These are phyloP conservation scores for Plagiodera versicolora DNA, from an alignment of 2,888 invertebrate genomes.

Conservation along the genomic window DNA sequence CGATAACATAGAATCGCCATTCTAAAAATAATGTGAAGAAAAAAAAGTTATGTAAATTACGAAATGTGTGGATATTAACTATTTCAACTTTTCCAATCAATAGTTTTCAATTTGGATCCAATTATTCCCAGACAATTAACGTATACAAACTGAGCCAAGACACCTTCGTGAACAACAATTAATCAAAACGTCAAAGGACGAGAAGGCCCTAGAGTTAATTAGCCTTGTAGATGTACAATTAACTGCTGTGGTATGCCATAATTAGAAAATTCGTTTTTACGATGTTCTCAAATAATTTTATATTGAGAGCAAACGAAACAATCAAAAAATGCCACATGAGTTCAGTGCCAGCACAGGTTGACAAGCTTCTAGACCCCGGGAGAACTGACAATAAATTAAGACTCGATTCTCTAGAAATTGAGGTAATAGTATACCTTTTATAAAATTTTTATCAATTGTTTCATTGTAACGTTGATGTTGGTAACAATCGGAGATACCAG, in stretches of 20 bases:
- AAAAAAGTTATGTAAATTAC: too few relatives aligned
- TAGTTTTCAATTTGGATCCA: background rate
- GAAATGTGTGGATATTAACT: too few relatives aligned
- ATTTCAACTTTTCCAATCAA: background rate
- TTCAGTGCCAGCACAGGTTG: too few relatives aligned
- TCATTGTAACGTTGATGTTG: too few relatives aligned
- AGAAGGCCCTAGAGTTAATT: slow-evolving; percentile 16
- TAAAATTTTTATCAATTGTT: too few relatives aligned
- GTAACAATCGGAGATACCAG: too few relatives aligned
- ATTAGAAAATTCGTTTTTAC: background rate
- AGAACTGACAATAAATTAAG: too few relatives aligned
- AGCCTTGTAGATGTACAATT: background rate
- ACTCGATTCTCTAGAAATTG: too few relatives aligned
- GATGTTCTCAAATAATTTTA: background rate
- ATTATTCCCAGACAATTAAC: background rate
- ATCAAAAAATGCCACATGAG: background rate
- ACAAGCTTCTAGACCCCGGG: background rate
- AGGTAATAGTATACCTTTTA: too few relatives aligned
- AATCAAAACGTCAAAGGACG: slow-evolving; percentile 27
- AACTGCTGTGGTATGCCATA: background rate
- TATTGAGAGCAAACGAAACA: background rate
- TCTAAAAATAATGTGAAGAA: too few relatives aligned
- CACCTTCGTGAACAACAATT: slow-evolving; percentile 15
- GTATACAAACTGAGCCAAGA: background rate
- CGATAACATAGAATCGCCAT: too few relatives aligned